phyloP scores from a whole-genome alignment of 2,888 invertebrate genomes.

The Patella caerulea region DNA sequence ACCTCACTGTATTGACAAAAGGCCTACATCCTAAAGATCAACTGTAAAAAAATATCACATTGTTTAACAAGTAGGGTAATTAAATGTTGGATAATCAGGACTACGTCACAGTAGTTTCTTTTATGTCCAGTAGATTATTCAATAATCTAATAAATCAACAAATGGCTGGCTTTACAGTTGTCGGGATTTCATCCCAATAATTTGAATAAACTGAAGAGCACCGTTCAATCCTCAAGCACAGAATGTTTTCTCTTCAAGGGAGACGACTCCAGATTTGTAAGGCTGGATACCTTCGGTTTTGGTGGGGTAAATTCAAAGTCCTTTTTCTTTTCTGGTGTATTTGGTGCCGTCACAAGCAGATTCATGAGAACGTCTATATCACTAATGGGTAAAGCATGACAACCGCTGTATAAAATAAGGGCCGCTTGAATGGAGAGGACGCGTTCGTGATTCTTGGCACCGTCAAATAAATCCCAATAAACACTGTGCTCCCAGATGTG shows the following conservation, averaged over 20 bases:
- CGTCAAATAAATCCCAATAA: constrained; percentile 67
- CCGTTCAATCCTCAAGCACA: not conserved
- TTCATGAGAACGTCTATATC: constrained; percentile 41
- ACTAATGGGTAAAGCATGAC: constrained; percentile 32
- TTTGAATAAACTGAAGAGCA: no score
- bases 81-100: no score
- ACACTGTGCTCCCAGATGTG: constrained; percentile 68
- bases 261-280: constrained; percentile 10
- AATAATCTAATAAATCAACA: no score
- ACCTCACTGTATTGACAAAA: no score
- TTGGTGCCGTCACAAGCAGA: constrained; percentile 58
- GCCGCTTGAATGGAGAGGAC: constrained; percentile 68
- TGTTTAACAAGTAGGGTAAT: no score
- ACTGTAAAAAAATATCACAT: no score
- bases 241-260: constrained; percentile 21
- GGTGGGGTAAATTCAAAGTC: not conserved
- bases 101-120: no score
- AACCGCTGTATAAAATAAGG: constrained; percentile 58
- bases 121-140: no score
- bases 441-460: constrained; percentile 64
- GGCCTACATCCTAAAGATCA: no score
- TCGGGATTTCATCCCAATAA: no score
- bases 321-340: constrained; percentile 32
- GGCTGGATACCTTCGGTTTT: not conserved
- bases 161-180: no score